A percentile compares a stretch with the other conserved stretches of the same genome.
These are phyloP conservation scores for Platichthys stellatus DNA, from an alignment of 2,113 vertebrate genomes.

Conservation along the genomic window DNA sequence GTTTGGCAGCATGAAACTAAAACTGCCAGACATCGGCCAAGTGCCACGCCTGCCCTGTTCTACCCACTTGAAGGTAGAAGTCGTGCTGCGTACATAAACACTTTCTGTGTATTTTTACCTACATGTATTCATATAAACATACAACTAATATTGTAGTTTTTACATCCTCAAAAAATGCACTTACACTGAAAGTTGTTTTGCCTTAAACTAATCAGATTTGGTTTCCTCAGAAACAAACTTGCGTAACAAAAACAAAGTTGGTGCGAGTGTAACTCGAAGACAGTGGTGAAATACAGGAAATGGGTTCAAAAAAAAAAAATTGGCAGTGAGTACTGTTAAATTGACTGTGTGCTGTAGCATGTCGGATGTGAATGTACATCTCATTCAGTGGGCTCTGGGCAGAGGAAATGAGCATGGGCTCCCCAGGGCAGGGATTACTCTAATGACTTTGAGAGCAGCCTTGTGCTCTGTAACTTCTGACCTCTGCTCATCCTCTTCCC, in stretches of 20 bases:
- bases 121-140: background rate
- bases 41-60: constrained; percentile 3
- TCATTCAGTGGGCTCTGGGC: constrained; percentile 58
- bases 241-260: constrained; percentile 1
- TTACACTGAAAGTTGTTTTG: background rate
- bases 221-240: background rate
- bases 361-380: constrained; percentile 60
- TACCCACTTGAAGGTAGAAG: background rate
- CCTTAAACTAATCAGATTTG: background rate
- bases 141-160: background rate
- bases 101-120: constrained; percentile 10
- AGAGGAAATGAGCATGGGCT: constrained; percentile 71
- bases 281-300: constrained; percentile 48
- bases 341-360: constrained; percentile 49
- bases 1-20: background rate
- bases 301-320: constrained; percentile 3
- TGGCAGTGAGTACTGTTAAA: constrained; percentile 32
- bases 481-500: constrained; percentile 65
- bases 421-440: constrained; percentile 76
- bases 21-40: constrained; percentile 1
- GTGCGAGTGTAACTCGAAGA: background rate
- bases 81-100: constrained; percentile 8
- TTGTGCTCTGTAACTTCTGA: constrained; percentile 69
- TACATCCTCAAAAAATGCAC: background rate
- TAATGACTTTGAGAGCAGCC: constrained; percentile 77